Percentiles rank a stretch among this genome's conserved stretches.
Evolutionary conservation across 2,113 vertebrate genomes (phyloP).

Genomic region (Elaphurus davidianus): DNA sequence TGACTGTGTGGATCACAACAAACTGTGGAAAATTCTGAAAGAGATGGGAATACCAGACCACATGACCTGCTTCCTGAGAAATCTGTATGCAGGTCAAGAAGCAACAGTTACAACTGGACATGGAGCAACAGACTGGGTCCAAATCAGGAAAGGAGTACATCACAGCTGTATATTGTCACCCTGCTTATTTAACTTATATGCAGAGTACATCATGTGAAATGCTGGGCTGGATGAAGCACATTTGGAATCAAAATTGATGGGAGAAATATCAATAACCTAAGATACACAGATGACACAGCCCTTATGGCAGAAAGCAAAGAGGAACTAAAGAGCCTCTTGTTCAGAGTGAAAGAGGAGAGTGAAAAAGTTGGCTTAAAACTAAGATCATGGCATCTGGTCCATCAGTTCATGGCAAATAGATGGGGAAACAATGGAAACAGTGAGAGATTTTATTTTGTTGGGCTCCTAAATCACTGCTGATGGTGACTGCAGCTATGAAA

Average conservation of each 20-base stretch:
- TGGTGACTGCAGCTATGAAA: not conserved
- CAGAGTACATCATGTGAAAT: not conserved
- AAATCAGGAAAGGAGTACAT: not conserved
- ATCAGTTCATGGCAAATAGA: not conserved
- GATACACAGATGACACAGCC: not conserved
- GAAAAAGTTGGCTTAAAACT: not conserved
- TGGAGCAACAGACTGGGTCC: not conserved
- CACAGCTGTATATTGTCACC: not conserved
- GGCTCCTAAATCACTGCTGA: not conserved
- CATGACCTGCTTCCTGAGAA: not conserved
- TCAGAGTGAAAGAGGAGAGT: not conserved
- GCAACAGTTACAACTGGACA: not conserved
- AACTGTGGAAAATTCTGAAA: not conserved
- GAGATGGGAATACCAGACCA: not conserved
- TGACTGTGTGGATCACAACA: not conserved
- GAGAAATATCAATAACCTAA: not conserved
- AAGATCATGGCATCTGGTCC: not conserved
- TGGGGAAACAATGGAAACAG: not conserved
- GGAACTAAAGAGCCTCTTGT: not conserved
- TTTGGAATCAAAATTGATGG: too few species aligned
- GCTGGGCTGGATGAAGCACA: not conserved
- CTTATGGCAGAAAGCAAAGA: not conserved
- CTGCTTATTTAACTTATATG: not conserved
- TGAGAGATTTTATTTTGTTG: not conserved
- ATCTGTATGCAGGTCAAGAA: not conserved